Evolutionary conservation across 2,888 invertebrate species (phyloP).

Genomic region (Andrena bicolor): DNA sequence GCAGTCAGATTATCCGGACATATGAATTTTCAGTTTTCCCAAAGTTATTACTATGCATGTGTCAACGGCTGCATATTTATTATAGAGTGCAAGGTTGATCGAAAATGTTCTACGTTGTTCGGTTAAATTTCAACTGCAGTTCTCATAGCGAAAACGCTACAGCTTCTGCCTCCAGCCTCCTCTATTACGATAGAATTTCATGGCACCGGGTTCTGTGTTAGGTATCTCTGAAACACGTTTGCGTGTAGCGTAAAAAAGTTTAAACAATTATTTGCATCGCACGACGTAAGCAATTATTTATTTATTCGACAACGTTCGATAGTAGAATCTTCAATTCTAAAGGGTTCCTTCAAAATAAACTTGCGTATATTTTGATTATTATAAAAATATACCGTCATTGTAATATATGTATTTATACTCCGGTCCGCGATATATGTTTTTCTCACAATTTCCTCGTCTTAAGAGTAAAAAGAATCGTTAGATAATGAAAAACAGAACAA

Average conservation of each 20-base stretch:
- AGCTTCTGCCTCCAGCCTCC: conserved; percentile 35
- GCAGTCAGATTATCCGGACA: conserved; percentile 3
- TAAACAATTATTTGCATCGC: conserved; percentile 10
- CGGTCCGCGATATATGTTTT: conserved; percentile 34
- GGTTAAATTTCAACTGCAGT: conserved; percentile 15
- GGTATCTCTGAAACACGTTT: conserved; percentile 23
- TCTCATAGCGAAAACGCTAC: conserved; percentile 9
- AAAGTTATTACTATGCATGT: conserved; percentile 39
- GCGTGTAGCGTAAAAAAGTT: conserved; percentile 13
- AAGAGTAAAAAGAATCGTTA: conserved; percentile 42
- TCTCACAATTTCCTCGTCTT: conserved; percentile 47
- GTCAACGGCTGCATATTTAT: conserved; percentile 27
- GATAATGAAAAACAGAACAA: conserved; percentile 32
- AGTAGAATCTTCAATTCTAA: conserved; percentile 35
- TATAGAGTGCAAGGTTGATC: conserved; percentile 1
- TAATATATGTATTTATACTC: conserved; percentile 30
- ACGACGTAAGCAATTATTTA: conserved; percentile 16
- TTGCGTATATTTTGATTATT: conserved; percentile 41
- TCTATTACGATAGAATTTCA: conserved; percentile 28
- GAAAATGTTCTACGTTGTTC: conserved; percentile 18
- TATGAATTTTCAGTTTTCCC: conserved; percentile 29
- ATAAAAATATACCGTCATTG: conserved; percentile 53
- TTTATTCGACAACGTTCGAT: conserved; percentile 28
- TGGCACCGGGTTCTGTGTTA: conserved; percentile 55
- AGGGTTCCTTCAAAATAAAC: conserved; percentile 11